Percentiles rank a stretch among this genome's conserved stretches.
phyloP scores from a whole-genome alignment of 2,797 vertebrate species.

The Cottoperca gobio region DNA sequence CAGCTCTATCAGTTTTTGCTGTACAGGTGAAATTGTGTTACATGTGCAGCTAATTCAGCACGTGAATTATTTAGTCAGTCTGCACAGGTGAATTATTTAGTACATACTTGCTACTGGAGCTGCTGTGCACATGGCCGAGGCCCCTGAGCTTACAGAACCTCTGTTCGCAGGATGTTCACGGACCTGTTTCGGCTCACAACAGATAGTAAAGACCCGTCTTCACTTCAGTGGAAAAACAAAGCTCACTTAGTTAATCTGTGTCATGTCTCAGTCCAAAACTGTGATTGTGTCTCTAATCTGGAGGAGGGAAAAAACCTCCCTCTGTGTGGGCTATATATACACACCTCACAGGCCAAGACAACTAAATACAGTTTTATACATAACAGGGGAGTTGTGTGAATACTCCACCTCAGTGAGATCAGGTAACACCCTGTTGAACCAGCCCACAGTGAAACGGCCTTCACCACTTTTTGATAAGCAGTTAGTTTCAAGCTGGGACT shows the following conservation, averaged over 20 bases:
- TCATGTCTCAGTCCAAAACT: constrained; percentile 50
- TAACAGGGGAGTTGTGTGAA: constrained; percentile 37
- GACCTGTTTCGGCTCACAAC: constrained; percentile 40
- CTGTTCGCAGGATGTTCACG: constrained; percentile 37
- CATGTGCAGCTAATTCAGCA: constrained; percentile 62
- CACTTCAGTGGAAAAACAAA: constrained; percentile 58
- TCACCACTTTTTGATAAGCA: constrained; percentile 50
- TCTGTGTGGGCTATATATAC: constrained; percentile 43
- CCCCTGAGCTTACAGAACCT: not conserved
- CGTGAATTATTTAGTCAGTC: constrained; percentile 78
- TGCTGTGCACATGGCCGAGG: constrained; percentile 27
- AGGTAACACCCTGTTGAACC: constrained; percentile 41
- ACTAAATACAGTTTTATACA: constrained; percentile 47
- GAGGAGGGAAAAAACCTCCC: constrained; percentile 68
- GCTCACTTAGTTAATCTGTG: constrained; percentile 60
- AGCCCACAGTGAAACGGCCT: constrained; percentile 23
- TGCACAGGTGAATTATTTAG: constrained; percentile 81
- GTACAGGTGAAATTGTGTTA: constrained; percentile 42
- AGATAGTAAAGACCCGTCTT: constrained; percentile 37
- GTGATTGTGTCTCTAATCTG: constrained; percentile 69
- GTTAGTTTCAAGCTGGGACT: constrained; percentile 31
- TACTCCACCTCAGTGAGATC: constrained; percentile 35
- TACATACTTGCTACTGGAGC: constrained; percentile 33
- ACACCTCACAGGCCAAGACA: constrained; percentile 34
- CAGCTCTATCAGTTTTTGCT: not conserved